These are phyloP conservation scores for Coendou prehensilis DNA, from an alignment of 2,797 vertebrate genomes.

Conservation along the genomic window DNA sequence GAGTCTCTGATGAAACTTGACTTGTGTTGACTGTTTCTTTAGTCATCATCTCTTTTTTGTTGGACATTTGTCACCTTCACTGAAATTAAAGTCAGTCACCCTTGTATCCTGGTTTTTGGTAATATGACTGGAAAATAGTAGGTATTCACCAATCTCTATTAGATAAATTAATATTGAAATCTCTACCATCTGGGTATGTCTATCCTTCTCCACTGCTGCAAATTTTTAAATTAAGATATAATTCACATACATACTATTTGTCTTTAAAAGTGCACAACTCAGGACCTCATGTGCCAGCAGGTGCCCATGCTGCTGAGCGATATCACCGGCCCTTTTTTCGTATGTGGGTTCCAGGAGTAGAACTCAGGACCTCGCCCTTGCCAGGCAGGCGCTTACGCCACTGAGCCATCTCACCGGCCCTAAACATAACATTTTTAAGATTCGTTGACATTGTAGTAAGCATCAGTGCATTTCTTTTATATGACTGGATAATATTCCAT, in stretches of 20 bases:
- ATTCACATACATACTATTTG: neutral
- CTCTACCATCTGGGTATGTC: neutral
- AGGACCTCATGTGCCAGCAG: too few species aligned
- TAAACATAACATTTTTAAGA: neutral
- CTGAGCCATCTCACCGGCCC: too few species aligned
- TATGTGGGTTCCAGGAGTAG: too few species aligned
- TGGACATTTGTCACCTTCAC: neutral
- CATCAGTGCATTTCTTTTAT: neutral
- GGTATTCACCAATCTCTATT: neutral
- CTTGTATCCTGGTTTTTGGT: neutral
- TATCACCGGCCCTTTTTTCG: too few species aligned
- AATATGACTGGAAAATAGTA: neutral
- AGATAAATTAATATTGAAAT: neutral
- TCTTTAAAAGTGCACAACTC: neutral
- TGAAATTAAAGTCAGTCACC: neutral
- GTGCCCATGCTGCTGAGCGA: too few species aligned
- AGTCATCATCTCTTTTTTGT: neutral
- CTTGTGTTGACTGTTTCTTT: neutral
- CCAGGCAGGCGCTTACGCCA: too few species aligned
- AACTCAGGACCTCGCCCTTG: too few species aligned
- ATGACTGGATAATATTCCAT: neutral
- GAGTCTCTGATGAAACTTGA: neutral
- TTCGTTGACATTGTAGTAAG: neutral
- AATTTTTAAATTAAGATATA: neutral
- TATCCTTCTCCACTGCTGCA: neutral